These are phyloP conservation scores for Lamproptera curius DNA, from an alignment of 2,888 invertebrate genomes.

Conservation along the genomic window DNA sequence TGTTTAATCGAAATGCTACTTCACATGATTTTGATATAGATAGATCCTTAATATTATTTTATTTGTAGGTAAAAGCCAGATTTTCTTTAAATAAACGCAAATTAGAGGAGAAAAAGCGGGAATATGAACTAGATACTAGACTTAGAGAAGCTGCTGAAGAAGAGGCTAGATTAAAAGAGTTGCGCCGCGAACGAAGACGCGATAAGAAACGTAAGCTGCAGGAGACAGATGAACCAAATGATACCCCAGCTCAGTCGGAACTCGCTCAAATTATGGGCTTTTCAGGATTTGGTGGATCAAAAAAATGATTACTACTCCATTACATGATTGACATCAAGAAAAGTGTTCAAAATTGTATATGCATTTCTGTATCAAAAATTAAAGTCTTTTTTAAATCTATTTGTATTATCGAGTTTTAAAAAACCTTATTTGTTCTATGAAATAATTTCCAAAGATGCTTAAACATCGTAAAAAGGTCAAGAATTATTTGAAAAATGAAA, in stretches of 20 bases:
- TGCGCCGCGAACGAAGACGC: slow-evolving; percentile 90
- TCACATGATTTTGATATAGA: too few relatives aligned
- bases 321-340: not conserved
- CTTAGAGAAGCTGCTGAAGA: slow-evolving; percentile 96
- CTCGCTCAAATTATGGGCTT: slow-evolving; percentile 97
- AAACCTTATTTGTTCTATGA: too few relatives aligned
- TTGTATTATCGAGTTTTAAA: too few relatives aligned
- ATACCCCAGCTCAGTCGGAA: slow-evolving; percentile 80
- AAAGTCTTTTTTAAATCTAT: too few relatives aligned
- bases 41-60: too few relatives aligned
- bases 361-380: not conserved
- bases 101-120: slow-evolving; percentile 95
- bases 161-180: slow-evolving; percentile 95
- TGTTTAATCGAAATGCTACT: too few relatives aligned
- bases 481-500: too few relatives aligned
- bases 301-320: slow-evolving; percentile 75
- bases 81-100: slow-evolving; percentile 96
- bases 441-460: too few relatives aligned
- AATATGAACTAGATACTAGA: slow-evolving; percentile 95
- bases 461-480: too few relatives aligned
- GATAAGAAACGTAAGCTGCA: slow-evolving; percentile 92
- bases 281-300: slow-evolving; percentile 92
- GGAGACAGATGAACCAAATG: slow-evolving; percentile 70
- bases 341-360: too few relatives aligned
- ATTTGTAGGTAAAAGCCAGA: slow-evolving; percentile 85